phyloP scores from a whole-genome alignment of 2,113 vertebrate genomes.

The Hemibagrus wyckioides region DNA sequence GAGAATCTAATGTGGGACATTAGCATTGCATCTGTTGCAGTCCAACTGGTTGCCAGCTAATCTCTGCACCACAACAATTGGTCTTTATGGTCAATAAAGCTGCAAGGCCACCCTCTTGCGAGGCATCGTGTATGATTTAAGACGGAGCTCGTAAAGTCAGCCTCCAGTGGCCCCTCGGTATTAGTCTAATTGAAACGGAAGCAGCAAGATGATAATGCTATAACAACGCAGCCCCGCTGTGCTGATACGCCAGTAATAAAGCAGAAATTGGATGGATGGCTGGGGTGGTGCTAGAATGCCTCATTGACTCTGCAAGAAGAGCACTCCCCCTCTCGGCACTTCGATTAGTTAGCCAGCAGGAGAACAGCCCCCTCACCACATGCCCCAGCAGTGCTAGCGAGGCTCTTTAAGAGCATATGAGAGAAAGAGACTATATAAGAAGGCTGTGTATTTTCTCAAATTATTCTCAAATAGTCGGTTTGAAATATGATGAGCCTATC shows the following conservation, averaged over 20 bases:
- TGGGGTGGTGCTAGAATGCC: slow-evolving; percentile 50
- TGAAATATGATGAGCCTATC: background rate
- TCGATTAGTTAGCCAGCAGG: slow-evolving; percentile 61
- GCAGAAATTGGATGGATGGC: slow-evolving; percentile 67
- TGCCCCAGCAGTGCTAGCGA: slow-evolving; percentile 6
- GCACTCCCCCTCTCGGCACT: slow-evolving; percentile 49
- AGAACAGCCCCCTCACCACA: slow-evolving; percentile 38
- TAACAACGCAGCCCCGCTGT: slow-evolving; percentile 63
- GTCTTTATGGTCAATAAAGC: slow-evolving; percentile 61
- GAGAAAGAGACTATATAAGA: background rate
- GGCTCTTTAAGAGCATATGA: slow-evolving; percentile 13
- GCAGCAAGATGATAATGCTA: slow-evolving; percentile 62
- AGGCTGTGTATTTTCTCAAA: background rate
- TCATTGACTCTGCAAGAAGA: slow-evolving; percentile 64
- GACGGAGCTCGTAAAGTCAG: slow-evolving; percentile 49
- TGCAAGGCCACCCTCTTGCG: slow-evolving; percentile 38
- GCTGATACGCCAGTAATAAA: slow-evolving; percentile 64
- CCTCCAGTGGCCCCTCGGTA: slow-evolving; percentile 50
- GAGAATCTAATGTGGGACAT: slow-evolving; percentile 57
- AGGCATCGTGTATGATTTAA: slow-evolving; percentile 64
- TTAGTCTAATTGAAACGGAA: slow-evolving; percentile 71
- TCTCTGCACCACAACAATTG: slow-evolving; percentile 52
- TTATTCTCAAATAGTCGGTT: background rate
- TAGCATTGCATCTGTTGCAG: slow-evolving; percentile 60
- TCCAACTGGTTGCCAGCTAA: slow-evolving; percentile 49